A percentile compares a stretch with the other conserved stretches of the same genome.
Conservation (phyloP, 1,140 invertebrate species). For the Calliopsis andreniformis region DNA sequence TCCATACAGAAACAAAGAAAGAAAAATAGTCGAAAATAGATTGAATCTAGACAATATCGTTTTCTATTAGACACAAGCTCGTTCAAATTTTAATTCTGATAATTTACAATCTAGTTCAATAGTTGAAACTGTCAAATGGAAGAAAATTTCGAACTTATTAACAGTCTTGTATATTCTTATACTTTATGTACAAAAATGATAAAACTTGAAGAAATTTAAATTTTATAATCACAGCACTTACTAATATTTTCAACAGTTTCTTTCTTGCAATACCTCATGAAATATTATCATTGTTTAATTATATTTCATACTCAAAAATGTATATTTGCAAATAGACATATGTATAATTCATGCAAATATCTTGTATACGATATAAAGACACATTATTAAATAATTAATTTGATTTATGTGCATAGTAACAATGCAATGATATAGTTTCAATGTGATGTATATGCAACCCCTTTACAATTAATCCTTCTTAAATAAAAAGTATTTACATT, state of each 20-base stretch:
- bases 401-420: slow-evolving; percentile 26
- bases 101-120: slow-evolving; percentile 20
- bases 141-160: slow-evolving; percentile 15
- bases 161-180: slow-evolving; percentile 20
- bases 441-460: slow-evolving; percentile 15
- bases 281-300: slow-evolving; percentile 5
- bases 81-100: slow-evolving; percentile 1
- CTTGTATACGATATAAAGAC: slow-evolving; percentile 13
- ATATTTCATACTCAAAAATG: not conserved
- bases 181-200: slow-evolving; percentile 25
- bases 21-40: not conserved
- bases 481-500: not conserved
- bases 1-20: too few relatives aligned
- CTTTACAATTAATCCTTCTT: not conserved
- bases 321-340: slow-evolving; percentile 17
- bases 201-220: slow-evolving; percentile 29
- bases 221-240: slow-evolving; percentile 39
- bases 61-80: not conserved
- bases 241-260: slow-evolving; percentile 29
- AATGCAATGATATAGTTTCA: slow-evolving; percentile 8
- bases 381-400: slow-evolving; percentile 20
- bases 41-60: not conserved
- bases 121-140: slow-evolving; percentile 11
- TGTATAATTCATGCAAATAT: slow-evolving; percentile 6
- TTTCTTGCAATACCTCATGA: not conserved